These are phyloP conservation scores for Trachelus tabidus DNA, from an alignment of 2,888 invertebrate genomes.

Conservation along the genomic window DNA sequence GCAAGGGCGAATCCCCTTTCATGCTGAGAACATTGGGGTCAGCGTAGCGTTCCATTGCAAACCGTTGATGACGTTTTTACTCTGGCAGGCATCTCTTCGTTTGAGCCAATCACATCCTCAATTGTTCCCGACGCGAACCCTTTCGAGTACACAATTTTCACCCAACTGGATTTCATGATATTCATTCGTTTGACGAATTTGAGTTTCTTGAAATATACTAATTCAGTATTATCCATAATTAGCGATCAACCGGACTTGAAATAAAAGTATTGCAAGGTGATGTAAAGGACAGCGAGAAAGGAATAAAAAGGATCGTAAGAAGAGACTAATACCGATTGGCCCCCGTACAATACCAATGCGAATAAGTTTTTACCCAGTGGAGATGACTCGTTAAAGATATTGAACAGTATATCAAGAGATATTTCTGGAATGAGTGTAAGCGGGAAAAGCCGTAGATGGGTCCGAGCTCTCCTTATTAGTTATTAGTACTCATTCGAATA, in stretches of 20 bases:
- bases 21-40: not conserved
- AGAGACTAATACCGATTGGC: not conserved
- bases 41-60: not conserved
- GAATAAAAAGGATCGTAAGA: not conserved
- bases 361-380: not conserved
- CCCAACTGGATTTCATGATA: not conserved
- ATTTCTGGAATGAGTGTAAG: not conserved
- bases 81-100: not conserved
- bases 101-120: not conserved
- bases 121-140: not conserved
- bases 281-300: not conserved
- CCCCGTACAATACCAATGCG: not conserved
- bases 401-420: not conserved
- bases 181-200: not conserved
- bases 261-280: not conserved
- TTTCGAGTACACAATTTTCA: not conserved
- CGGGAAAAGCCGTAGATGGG: not conserved
- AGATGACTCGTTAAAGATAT: not conserved
- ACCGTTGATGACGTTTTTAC: not conserved
- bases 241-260: too few species aligned
- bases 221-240: not conserved
- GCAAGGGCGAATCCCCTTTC: not conserved
- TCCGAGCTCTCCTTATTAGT: constrained; percentile 45
- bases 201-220: not conserved
- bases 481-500: constrained; percentile 44